Conservation (phyloP, 2,888 invertebrate genomes). For the Sicus ferrugineus region DNA sequence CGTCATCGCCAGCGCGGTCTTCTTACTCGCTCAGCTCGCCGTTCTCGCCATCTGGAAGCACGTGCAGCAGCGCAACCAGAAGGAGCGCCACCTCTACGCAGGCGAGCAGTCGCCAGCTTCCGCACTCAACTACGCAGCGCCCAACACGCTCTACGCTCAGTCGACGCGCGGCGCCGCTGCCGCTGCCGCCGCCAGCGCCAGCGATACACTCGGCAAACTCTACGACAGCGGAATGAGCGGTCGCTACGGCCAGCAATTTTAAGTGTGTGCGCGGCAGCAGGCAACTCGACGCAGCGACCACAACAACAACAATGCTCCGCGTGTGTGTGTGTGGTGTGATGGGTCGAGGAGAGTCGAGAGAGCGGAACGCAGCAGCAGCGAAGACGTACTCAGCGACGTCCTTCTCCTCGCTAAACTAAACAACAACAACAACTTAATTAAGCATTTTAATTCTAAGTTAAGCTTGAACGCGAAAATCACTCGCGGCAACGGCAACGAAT, state of each 20-base stretch:
- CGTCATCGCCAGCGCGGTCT: constrained; percentile 84
- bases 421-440: too few species aligned
- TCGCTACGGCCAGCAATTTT: constrained; percentile 65
- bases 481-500: too few species aligned
- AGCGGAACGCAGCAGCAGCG: too few species aligned
- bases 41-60: constrained; percentile 86
- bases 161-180: constrained; percentile 42
- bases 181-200: constrained; percentile 67
- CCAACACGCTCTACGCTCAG: constrained; percentile 56
- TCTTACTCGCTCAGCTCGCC: constrained; percentile 86
- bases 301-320: not conserved
- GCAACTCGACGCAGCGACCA: not conserved
- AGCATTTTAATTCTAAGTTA: too few species aligned
- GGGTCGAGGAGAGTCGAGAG: too few species aligned
- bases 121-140: constrained; percentile 53
- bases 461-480: too few species aligned
- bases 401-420: too few species aligned
- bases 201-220: constrained; percentile 83
- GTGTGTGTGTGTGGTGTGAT: too few species aligned
- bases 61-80: constrained; percentile 59
- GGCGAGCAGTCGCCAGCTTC: constrained; percentile 51
- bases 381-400: too few species aligned
- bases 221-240: constrained; percentile 86
- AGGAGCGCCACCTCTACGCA: constrained; percentile 59
- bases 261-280: constrained; percentile 38